A percentile compares a stretch with the other conserved stretches of the same genome.
phyloP scores from a whole-genome alignment of 2,888 invertebrate genomes.

The Endomychus coccineus region DNA sequence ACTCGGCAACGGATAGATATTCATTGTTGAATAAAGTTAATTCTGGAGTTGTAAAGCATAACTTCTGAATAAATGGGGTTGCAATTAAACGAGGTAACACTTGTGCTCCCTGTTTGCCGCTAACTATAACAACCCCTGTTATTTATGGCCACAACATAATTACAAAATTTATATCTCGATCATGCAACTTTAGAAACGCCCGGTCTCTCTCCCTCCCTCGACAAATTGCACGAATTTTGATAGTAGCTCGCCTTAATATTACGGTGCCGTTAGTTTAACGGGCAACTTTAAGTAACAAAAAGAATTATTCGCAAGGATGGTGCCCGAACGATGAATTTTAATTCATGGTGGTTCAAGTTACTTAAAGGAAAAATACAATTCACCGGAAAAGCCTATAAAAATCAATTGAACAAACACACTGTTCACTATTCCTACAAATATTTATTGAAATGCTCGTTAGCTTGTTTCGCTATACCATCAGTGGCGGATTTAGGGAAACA shows the following conservation, averaged over 20 bases:
- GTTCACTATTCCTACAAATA: too few species aligned
- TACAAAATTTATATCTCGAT: constrained; percentile 38
- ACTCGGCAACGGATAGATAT: constrained; percentile 11
- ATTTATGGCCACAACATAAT: constrained; percentile 39
- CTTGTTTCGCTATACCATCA: too few species aligned
- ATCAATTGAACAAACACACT: too few species aligned
- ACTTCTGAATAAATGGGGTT: constrained; percentile 10
- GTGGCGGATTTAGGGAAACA: too few species aligned
- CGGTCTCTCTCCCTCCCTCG: constrained; percentile 10
- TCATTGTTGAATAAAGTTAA: constrained; percentile 7
- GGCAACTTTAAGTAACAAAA: too few species aligned
- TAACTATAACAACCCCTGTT: constrained; percentile 34
- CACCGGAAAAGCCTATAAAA: too few species aligned
- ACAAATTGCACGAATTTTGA: constrained; percentile 14
- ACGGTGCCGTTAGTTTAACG: constrained; percentile 2
- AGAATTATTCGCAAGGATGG: too few species aligned
- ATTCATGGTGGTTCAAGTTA: too few species aligned
- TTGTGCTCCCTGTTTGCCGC: constrained; percentile 29
- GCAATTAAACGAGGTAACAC: constrained; percentile 36
- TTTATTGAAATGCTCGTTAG: too few species aligned
- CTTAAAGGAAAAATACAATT: too few species aligned
- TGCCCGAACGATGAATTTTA: too few species aligned
- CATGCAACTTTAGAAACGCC: constrained; percentile 24
- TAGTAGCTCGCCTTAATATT: constrained; percentile 5
- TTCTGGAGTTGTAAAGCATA: constrained; percentile 2